Evolutionary conservation across 2,797 vertebrate genomes (phyloP), one percentile per base, ranked within the genome.

Genomic region (Masticophis lateralis): DNA sequence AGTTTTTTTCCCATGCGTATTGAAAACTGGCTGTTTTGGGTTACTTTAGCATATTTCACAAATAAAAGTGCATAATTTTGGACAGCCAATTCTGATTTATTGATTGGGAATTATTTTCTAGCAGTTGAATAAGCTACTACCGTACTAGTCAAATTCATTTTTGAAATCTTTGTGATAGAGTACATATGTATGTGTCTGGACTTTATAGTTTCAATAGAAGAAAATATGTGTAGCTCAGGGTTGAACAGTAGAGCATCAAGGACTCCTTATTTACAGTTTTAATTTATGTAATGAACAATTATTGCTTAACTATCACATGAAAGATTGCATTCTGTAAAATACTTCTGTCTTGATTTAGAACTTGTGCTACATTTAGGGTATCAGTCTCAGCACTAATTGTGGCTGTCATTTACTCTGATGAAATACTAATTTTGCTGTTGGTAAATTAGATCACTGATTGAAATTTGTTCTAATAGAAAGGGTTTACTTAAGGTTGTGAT

Each of bases 231-330:
- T 83, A 47, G 37, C 37, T 83, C 37, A 11, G 37, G 16, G 43
- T 47, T 83, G 74, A 83, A 83, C 74, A 47, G 20, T 25, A 4
- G 74, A 83, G 10, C 20, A 83, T 43, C 20, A 83, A 83, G 37
- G 37, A 47, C 20, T 83, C 74, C 37, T 22, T 20, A 83, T 83
- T 83, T 83, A 83, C 74, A 43, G 20, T 83, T 83, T 83, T 47
- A 95, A 91, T 95, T 96, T 95, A 87, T 91, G 92, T 37, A 60
- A 74, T 43, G 90, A 95, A 92, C 93, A 92, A 90, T 94, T 92
- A 74, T 51, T 0, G 10, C 63, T 92, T 25, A 94, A 92, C 86
- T 96, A 94, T 86, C 28, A 0, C 4, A 91, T 55, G 59, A 92
- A 94, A 92, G 43, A 69, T 83, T 86, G 16, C 88, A 63, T 95